These are phyloP conservation scores for Heliconius sara DNA, from an alignment of 2,888 invertebrate genomes.

Conservation along the genomic window DNA sequence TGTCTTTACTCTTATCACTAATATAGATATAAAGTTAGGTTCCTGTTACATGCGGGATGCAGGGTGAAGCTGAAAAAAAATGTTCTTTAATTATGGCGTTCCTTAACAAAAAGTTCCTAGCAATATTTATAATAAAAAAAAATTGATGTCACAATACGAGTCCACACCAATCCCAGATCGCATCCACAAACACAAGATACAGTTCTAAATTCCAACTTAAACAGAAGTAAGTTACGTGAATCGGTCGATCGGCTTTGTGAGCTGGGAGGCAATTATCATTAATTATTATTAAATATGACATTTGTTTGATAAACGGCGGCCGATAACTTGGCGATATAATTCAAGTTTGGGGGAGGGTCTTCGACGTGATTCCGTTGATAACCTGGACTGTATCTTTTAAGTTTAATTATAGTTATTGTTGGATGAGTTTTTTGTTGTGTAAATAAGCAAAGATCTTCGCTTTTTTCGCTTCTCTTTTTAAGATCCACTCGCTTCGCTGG, in stretches of 20 bases:
- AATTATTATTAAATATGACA: slow-evolving; percentile 84
- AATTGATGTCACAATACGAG: slow-evolving; percentile 39
- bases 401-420: slow-evolving; percentile 13
- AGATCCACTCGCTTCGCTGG: too few relatives aligned
- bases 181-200: slow-evolving; percentile 76
- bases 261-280: slow-evolving; percentile 83
- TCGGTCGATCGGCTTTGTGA: slow-evolving; percentile 83
- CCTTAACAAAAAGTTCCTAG: too few relatives aligned
- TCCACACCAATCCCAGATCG: slow-evolving; percentile 55
- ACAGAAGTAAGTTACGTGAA: slow-evolving; percentile 82
- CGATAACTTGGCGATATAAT: slow-evolving; percentile 82
- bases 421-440: not conserved
- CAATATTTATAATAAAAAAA: too few relatives aligned
- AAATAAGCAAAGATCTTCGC: not conserved
- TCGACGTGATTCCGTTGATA: slow-evolving; percentile 40
- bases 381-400: slow-evolving; percentile 30
- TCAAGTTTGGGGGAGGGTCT: slow-evolving; percentile 57
- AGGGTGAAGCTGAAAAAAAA: too few relatives aligned
- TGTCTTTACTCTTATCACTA: too few relatives aligned
- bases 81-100: too few relatives aligned
- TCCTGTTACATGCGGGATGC: too few relatives aligned
- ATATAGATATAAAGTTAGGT: too few relatives aligned
- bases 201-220: slow-evolving; percentile 83
- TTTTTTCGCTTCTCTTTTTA: not conserved
- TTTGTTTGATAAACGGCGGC: slow-evolving; percentile 77